Conservation (phyloP, 1,140 invertebrate genomes). For the Listronotus bonariensis region DNA sequence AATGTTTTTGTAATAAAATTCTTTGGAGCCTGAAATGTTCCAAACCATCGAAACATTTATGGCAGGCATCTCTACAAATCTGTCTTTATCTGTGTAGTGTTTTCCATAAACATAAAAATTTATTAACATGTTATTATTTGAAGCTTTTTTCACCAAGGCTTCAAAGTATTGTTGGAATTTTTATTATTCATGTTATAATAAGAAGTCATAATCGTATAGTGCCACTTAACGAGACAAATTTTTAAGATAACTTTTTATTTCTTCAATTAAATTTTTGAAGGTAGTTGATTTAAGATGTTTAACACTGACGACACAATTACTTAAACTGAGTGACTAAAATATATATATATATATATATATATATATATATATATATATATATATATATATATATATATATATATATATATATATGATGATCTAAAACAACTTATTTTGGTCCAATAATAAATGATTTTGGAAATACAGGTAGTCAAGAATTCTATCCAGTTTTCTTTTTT, state of each 20-base stretch:
- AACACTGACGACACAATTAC: too few relatives aligned
- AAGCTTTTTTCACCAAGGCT: slow-evolving; percentile 13
- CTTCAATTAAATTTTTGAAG: slow-evolving; percentile 9
- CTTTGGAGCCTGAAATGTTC: slow-evolving; percentile 8
- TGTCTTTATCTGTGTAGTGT: slow-evolving; percentile 24
- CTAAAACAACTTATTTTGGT: too few relatives aligned
- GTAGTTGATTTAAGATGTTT: too few relatives aligned
- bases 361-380: too few relatives aligned
- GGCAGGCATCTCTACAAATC: slow-evolving; percentile 27
- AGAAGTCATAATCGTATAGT: slow-evolving; percentile 26
- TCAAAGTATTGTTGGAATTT: slow-evolving; percentile 27
- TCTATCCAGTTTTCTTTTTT: too few relatives aligned
- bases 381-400: too few relatives aligned
- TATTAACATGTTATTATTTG: slow-evolving; percentile 24
- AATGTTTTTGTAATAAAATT: slow-evolving; percentile 32
- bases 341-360: too few relatives aligned
- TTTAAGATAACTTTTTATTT: neutral
- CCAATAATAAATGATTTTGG: too few relatives aligned
- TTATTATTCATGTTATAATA: slow-evolving; percentile 24
- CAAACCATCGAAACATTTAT: slow-evolving; percentile 8
- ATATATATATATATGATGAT: too few relatives aligned
- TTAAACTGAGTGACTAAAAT: too few relatives aligned
- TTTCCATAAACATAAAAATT: slow-evolving; percentile 36
- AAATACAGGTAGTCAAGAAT: too few relatives aligned
- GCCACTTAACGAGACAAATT: slow-evolving; percentile 21